phyloP scores from a whole-genome alignment of 2,888 invertebrate genomes.

The Onthophagus sagittarius region DNA sequence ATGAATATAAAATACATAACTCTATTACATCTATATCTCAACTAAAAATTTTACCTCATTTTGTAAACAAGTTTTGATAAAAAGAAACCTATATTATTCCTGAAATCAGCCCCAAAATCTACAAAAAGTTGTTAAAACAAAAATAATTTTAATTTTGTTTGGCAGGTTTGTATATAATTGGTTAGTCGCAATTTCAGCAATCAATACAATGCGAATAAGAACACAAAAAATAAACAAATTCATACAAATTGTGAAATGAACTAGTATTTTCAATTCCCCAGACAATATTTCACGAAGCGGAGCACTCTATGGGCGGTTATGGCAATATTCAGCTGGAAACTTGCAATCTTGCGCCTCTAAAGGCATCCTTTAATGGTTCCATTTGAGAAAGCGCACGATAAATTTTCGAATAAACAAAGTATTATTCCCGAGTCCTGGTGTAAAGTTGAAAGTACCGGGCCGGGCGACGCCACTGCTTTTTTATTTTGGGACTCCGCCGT shows the following conservation, averaged over 20 bases:
- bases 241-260: background rate
- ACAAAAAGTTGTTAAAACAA: too few relatives aligned
- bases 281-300: background rate
- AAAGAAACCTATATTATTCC: too few relatives aligned
- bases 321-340: background rate
- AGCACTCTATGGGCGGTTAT: background rate
- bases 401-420: background rate
- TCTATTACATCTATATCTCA: too few relatives aligned
- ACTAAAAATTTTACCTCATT: too few relatives aligned
- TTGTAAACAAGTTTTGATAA: too few relatives aligned
- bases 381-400: background rate
- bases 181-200: too few relatives aligned
- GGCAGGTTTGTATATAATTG: too few relatives aligned
- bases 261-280: background rate
- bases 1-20: too few relatives aligned
- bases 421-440: background rate
- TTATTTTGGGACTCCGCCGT: background rate
- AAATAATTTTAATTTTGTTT: too few relatives aligned
- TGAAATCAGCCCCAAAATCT: too few relatives aligned
- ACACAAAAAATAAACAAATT: background rate
- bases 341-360: background rate
- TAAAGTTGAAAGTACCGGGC: background rate
- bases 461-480: background rate
- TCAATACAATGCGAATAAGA: too few relatives aligned
- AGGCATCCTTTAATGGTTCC: background rate